Percentiles rank a stretch among this genome's conserved stretches.
Conservation (phyloP, 2,113 vertebrate genomes). For the Pseudorasbora parva region DNA sequence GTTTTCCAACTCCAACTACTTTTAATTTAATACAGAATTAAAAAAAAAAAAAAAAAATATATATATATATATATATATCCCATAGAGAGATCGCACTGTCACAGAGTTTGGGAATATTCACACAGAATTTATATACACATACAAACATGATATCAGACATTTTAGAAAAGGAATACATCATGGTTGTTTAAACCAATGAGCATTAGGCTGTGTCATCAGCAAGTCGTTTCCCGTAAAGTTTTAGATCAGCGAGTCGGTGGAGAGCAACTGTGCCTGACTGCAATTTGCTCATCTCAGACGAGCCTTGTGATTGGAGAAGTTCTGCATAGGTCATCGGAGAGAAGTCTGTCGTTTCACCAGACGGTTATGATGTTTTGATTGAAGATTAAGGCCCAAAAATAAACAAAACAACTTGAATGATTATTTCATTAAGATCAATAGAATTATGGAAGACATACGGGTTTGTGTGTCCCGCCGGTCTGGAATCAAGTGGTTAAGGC, state of each 20-base stretch:
- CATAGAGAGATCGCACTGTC: not conserved
- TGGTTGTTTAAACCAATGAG: too few relatives aligned
- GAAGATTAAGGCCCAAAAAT: not conserved
- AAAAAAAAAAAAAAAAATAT: too few relatives aligned
- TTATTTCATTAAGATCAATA: not conserved
- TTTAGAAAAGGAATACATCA: too few relatives aligned
- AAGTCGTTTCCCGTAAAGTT: too few relatives aligned
- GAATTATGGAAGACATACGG: not conserved
- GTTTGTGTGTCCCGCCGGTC: conserved; percentile 15
- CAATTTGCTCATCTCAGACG: too few relatives aligned
- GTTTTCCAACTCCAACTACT: too few relatives aligned
- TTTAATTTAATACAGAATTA: not conserved
- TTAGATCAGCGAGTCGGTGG: too few relatives aligned
- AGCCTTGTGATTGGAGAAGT: not conserved
- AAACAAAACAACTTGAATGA: not conserved
- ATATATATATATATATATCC: too few relatives aligned
- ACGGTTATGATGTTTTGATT: not conserved
- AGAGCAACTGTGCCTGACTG: too few relatives aligned
- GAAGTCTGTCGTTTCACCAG: not conserved
- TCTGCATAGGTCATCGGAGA: not conserved
- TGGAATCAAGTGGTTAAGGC: conserved; percentile 50
- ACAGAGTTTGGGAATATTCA: not conserved
- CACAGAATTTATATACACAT: too few relatives aligned
- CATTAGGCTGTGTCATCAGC: too few relatives aligned
- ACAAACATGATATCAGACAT: too few relatives aligned